These are phyloP conservation scores for Platyrinchus mystaceus DNA, from an alignment of 2,797 vertebrate genomes.

Conservation along the genomic window DNA sequence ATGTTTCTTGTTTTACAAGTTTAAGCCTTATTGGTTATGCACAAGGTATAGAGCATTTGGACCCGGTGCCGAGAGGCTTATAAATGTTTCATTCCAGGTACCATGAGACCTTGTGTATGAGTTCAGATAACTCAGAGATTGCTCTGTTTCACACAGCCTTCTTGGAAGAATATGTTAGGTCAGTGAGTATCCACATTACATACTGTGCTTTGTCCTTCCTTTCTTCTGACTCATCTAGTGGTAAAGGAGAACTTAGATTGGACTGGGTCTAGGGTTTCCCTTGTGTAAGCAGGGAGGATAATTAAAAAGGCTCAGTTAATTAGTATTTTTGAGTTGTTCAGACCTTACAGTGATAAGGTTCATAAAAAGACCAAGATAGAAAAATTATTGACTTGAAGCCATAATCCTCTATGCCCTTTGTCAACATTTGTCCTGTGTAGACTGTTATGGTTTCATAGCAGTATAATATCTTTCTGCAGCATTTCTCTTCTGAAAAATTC, in stretches of 20 bases:
- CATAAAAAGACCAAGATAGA: constrained; percentile 27
- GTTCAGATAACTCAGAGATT: constrained; percentile 19
- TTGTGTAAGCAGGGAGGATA: constrained; percentile 48
- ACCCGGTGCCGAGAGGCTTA: neutral
- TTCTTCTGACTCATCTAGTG: constrained; percentile 37
- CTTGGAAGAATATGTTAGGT: constrained; percentile 6
- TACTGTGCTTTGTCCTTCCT: constrained; percentile 41
- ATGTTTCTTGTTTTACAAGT: neutral
- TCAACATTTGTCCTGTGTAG: constrained; percentile 13
- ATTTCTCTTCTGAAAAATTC: neutral
- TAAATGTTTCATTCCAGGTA: constrained; percentile 6
- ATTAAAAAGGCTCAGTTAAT: constrained; percentile 56
- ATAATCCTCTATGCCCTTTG: constrained; percentile 3
- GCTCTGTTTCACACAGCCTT: neutral
- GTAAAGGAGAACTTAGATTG: constrained; percentile 53
- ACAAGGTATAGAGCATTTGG: neutral
- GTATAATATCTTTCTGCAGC: neutral
- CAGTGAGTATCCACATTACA: neutral
- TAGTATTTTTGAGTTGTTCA: constrained; percentile 38
- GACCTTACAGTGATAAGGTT: constrained; percentile 40
- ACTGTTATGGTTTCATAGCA: neutral
- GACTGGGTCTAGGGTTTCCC: constrained; percentile 53
- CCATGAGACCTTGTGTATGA: constrained; percentile 6
- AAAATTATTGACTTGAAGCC: constrained; percentile 23
- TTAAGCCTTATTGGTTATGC: neutral